A percentile compares a stretch with the other conserved stretches of the same genome.
Conservation (phyloP, 2,888 invertebrate species). For the Lithophane leautieri region DNA sequence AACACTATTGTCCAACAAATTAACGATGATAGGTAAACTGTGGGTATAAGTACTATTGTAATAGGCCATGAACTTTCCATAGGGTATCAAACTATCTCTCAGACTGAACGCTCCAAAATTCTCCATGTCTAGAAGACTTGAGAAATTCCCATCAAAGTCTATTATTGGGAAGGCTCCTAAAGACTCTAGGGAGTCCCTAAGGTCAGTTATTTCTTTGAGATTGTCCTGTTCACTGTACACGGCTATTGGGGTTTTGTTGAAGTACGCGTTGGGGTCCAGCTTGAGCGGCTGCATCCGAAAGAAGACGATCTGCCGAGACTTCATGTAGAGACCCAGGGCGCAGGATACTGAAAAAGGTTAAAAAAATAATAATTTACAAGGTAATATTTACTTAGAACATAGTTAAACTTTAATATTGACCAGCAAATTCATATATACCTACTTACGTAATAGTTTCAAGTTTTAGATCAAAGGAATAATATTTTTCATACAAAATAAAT, state of each 20-base stretch:
- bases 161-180: slow-evolving; percentile 84
- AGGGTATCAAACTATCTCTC: slow-evolving; percentile 88
- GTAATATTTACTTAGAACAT: background rate
- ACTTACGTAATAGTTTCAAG: no score
- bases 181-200: slow-evolving; percentile 81
- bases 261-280: slow-evolving; percentile 92
- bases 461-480: no score
- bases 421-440: no score
- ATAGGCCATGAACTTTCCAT: slow-evolving; percentile 91
- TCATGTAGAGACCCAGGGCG: slow-evolving; percentile 92
- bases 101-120: slow-evolving; percentile 93
- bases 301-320: slow-evolving; percentile 91
- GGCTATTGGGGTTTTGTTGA: slow-evolving; percentile 90
- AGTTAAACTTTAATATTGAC: no score
- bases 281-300: slow-evolving; percentile 91
- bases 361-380: background rate
- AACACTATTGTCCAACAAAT: slow-evolving; percentile 93
- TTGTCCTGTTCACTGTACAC: slow-evolving; percentile 90
- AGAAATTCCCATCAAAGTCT: slow-evolving; percentile 92
- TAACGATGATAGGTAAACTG: slow-evolving; percentile 94
- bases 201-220: slow-evolving; percentile 79
- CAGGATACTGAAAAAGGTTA: slow-evolving; percentile 89
- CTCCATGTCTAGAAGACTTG: slow-evolving; percentile 91
- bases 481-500: no score
- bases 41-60: slow-evolving; percentile 96